phyloP scores from a whole-genome alignment of 1,140 invertebrate genomes.

The Drosophila parvula region DNA sequence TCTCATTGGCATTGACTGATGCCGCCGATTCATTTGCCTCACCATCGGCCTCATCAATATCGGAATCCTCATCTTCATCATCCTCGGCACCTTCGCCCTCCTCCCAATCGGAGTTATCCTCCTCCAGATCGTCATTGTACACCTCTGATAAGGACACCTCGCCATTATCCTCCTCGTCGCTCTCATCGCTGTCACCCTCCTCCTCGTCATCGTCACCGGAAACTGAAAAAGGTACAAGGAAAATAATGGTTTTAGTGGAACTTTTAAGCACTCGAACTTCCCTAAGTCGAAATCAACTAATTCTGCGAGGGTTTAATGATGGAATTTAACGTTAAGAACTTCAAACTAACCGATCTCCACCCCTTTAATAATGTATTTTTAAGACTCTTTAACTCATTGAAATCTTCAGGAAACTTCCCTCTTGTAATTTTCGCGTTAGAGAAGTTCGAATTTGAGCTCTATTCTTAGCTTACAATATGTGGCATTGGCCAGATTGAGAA shows the following conservation, averaged over 20 bases:
- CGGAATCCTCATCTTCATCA: constrained; percentile 85
- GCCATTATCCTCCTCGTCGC: constrained; percentile 84
- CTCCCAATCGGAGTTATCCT: constrained; percentile 83
- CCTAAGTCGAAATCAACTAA: constrained; percentile 23
- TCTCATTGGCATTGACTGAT: constrained; percentile 62
- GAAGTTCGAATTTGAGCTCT: constrained; percentile 22
- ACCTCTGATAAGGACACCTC: constrained; percentile 84
- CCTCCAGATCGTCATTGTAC: constrained; percentile 82
- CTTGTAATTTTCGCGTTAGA: constrained; percentile 15
- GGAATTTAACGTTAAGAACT: neutral
- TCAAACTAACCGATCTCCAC: neutral
- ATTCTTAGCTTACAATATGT: constrained; percentile 69
- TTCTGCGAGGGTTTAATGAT: neutral
- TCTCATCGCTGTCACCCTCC: constrained; percentile 86
- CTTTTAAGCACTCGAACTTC: constrained; percentile 20
- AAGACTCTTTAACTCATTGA: neutral
- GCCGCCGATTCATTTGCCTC: constrained; percentile 69
- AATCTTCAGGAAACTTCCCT: neutral
- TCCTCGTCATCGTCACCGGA: constrained; percentile 86
- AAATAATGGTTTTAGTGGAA: constrained; percentile 4
- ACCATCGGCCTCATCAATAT: constrained; percentile 84
- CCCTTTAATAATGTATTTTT: too few species aligned
- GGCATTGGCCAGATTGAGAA: constrained; percentile 81
- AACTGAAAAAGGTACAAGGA: constrained; percentile 73
- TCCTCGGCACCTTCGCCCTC: constrained; percentile 75